phyloP scores from a whole-genome alignment of 2,888 invertebrate species.

The Diloba caeruleocephala region DNA sequence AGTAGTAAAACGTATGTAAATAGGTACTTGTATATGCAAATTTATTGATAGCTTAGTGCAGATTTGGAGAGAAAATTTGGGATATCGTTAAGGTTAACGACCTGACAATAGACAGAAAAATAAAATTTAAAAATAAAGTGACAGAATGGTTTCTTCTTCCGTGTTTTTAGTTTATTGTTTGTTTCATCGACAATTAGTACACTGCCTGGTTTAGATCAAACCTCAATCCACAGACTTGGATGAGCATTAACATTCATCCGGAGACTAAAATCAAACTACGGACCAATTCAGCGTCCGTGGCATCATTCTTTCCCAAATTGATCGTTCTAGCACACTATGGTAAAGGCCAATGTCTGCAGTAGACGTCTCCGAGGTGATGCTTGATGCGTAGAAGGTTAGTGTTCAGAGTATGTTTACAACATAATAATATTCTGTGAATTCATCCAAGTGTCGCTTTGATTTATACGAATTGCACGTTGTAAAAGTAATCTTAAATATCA shows the following conservation, averaged over 20 bases:
- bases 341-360: no score
- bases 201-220: no score
- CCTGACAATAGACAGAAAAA: conserved; percentile 1
- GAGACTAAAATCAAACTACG: no score
- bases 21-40: conserved; percentile 13
- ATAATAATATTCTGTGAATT: conserved; percentile 36
- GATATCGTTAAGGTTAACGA: conserved; percentile 23
- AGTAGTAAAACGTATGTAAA: conserved; percentile 33
- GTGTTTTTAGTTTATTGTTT: not conserved
- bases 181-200: no score
- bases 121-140: not conserved
- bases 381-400: conserved; percentile 20
- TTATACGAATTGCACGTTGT: conserved; percentile 52
- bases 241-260: no score
- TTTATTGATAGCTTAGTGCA: conserved; percentile 40
- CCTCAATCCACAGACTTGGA: no score
- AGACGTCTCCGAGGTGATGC: not conserved
- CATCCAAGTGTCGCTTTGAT: conserved; percentile 49
- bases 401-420: conserved; percentile 19
- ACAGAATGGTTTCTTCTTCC: not conserved
- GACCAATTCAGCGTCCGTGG: not conserved
- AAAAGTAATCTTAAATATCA: conserved; percentile 68
- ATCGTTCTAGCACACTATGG: no score
- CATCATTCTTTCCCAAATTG: not conserved
- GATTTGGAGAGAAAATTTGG: conserved; percentile 42